These are phyloP conservation scores for Cheilinus undulatus DNA, from an alignment of 2,113 vertebrate genomes.

Conservation along the genomic window DNA sequence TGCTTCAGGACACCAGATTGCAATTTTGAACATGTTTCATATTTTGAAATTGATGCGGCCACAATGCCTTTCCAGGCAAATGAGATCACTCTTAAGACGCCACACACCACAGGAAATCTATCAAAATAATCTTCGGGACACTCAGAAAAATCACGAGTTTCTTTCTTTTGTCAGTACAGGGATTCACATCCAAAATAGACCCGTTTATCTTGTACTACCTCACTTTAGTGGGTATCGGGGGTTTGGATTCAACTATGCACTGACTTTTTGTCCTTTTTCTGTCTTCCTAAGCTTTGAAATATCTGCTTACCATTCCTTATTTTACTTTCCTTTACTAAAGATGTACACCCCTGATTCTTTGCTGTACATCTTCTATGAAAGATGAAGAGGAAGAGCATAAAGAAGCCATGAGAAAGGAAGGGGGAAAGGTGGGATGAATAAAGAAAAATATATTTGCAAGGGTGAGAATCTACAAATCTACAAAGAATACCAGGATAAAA, in stretches of 20 bases:
- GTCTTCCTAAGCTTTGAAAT: background rate
- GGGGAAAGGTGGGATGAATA: slow-evolving; percentile 6
- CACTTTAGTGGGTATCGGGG: background rate
- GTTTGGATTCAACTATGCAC: background rate
- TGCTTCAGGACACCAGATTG: no score
- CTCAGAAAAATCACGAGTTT: no score
- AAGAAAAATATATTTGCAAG: slow-evolving; percentile 9
- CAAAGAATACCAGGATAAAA: slow-evolving; percentile 17
- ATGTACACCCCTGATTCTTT: background rate
- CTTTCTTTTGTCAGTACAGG: no score
- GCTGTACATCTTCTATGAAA: slow-evolving; percentile 8
- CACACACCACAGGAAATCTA: no score
- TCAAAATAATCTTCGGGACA: no score
- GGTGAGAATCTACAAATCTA: slow-evolving; percentile 10
- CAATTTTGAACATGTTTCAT: no score
- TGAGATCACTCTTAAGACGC: no score
- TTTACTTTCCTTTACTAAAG: background rate
- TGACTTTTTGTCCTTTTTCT: no score
- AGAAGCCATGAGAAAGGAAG: slow-evolving; percentile 1
- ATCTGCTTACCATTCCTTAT: background rate
- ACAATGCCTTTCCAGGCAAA: no score
- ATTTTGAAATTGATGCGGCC: no score
- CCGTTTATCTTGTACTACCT: no score
- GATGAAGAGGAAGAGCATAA: slow-evolving; percentile 23
- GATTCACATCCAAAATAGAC: no score